Base-by-base conservation (phyloP, 2,888 invertebrate genomes). In the Heliconius erato region DNA sequence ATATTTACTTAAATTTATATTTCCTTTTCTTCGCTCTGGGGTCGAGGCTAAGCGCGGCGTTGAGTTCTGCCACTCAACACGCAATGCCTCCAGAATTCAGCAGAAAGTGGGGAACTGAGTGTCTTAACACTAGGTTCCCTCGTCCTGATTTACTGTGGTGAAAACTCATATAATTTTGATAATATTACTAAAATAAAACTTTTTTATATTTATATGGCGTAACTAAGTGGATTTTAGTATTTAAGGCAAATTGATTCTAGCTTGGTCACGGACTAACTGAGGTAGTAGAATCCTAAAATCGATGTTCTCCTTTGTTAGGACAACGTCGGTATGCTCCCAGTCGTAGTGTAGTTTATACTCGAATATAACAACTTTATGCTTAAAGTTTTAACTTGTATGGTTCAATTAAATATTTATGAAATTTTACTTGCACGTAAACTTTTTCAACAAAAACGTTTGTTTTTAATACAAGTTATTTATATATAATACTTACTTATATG, bases 301-400 rank as follows among this genome's bases (percentile, higher is more conserved):
- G 72, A 72, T 72, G 44, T 71, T 72, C 44, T 14, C 9, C 72
- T 19, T 72, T 44, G 44, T 44, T 26, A 72, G 44, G 44, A 72
- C 26, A 49, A 26, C 26, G 71, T 72, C 12, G n/a, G 44, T 40
- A 69, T 40, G 35, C 69, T 69, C 23, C 23, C 35, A 40, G 69
- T 72, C 72, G 72, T 71, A 71, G 40, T 71, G 72, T 44, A 72
- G 71, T 12, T 69, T 69, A 69, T 69, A n/a, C n/a, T 69, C 40
- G 69, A 35, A 11, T 14, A 26, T 72, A 44, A 26, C 44, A 44
- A 44, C 26, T 72, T 72, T 72, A 26, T 72, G 71, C 26, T 72
- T 14, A 44, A 26, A 44, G 16, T 44, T 72, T 72, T n/a, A 7
- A 28, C 3, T 7, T 7, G 44, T 49, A 26, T 72, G 3, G 7